These are phyloP conservation scores for Malthinus flaveolus DNA, from an alignment of 2,888 invertebrate species.

Conservation along the genomic window DNA sequence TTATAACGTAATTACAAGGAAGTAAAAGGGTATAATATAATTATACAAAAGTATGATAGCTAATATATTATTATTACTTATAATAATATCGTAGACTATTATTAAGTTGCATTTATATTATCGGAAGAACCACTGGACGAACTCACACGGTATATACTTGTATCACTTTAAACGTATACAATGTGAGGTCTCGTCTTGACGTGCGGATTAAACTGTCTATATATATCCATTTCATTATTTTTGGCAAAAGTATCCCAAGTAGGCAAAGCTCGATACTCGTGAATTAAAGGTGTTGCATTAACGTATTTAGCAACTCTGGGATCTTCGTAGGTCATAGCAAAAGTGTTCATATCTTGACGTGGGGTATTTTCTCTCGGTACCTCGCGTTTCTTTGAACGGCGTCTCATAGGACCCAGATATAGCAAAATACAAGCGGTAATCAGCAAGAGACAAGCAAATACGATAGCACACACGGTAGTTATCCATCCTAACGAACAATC, in stretches of 20 bases:
- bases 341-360: conserved; percentile 51
- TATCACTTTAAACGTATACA: conserved; percentile 57
- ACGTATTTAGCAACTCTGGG: conserved; percentile 47
- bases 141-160: conserved; percentile 20
- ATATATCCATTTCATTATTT: conserved; percentile 46
- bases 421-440: conserved; percentile 44
- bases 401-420: conserved; percentile 46
- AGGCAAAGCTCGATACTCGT: conserved; percentile 49
- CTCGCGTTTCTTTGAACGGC: conserved; percentile 41
- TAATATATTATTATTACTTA: conserved; percentile 11
- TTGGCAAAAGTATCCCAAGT: conserved; percentile 50
- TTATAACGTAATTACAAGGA: conserved; percentile 24
- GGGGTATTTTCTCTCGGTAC: conserved; percentile 29
- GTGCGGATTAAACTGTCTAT: conserved; percentile 52
- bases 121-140: conserved; percentile 31
- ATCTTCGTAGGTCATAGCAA: conserved; percentile 45
- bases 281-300: conserved; percentile 45
- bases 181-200: conserved; percentile 55
- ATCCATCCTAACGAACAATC: conserved; percentile 67
- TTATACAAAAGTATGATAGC: conserved; percentile 28
- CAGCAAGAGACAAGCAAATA: conserved; percentile 40
- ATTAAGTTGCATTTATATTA: conserved; percentile 18
- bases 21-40: conserved; percentile 15
- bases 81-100: conserved; percentile 16
- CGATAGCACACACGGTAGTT: conserved; percentile 57